Evolutionary conservation across 2,888 invertebrate genomes (phyloP), one percentile per base, ranked within the genome.

Genomic region (Mythimna vitellina): DNA sequence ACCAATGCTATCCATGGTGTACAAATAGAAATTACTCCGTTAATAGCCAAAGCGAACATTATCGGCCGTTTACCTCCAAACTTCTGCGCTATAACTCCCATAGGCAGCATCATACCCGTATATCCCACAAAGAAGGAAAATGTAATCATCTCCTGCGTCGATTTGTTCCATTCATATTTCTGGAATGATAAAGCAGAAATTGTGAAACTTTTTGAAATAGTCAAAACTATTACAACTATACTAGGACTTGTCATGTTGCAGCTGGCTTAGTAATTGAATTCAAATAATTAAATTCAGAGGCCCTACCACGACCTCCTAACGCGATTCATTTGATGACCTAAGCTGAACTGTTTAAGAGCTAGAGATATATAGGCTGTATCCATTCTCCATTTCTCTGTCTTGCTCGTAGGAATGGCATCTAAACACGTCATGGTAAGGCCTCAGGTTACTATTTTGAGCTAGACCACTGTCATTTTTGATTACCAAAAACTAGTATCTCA

Each of bases 41-140:
- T 94, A 1, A 89, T 89, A 3, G 83, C 85, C 49, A 97, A 86
- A 0, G 96, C 96, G 0, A 92, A 71, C 73, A 94, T 86, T 14
- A 96, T 92, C 0, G 97, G 93, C 58, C 93, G 91, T 83, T 97
- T 97, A 0, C 97, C 97, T 0, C 98, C 97, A 88, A 96, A 96
- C 51, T 92, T 94, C 83, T 97, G 97, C 0, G 97, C 97, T 20
- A 97, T 83, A 38, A 96, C 88, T 0, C 97, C 97, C 84, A 97
- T 96, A 0, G 96, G 96, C 3, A 97, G 72, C 89, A 96, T 96
- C 87, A 96, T 96, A 1, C 92, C 87, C 0, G 96, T 95, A 79
- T 97, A 97, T 1, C 97, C 97, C 85, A 96, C 94, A 86, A 96
- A 97, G 84, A 97, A 97, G 0, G 97, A 93, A 77, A 95, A 96